phyloP scores from a whole-genome alignment of 2,113 vertebrate genomes.

The Eira barbara region DNA sequence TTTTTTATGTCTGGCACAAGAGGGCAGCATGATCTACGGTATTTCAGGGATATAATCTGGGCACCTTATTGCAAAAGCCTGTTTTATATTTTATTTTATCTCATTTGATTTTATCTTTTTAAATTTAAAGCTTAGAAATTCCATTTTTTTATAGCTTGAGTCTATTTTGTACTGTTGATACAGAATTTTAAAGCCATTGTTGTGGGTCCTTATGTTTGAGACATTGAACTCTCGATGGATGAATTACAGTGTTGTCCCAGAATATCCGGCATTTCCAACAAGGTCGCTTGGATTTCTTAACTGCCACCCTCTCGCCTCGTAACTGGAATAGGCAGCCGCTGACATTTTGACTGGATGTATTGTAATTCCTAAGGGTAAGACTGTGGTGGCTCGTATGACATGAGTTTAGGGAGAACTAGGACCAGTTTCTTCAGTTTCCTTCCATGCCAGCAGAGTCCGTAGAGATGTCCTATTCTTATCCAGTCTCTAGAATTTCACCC shows the following conservation, averaged over 20 bases:
- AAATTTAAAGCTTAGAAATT: slow-evolving; percentile 57
- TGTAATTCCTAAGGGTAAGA: background rate
- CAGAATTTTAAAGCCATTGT: background rate
- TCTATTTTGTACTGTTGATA: background rate
- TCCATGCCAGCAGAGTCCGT: fast-evolving
- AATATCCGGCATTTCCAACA: background rate
- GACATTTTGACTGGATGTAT: background rate
- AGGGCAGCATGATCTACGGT: slow-evolving; percentile 84
- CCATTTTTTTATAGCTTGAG: background rate
- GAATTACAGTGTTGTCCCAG: background rate
- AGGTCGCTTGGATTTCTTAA: background rate
- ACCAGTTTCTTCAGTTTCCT: background rate
- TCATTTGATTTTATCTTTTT: background rate
- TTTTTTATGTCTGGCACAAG: slow-evolving; percentile 76
- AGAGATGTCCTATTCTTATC: background rate
- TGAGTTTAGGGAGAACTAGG: background rate
- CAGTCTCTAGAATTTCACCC: background rate
- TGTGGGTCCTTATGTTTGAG: background rate
- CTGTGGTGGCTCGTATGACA: background rate
- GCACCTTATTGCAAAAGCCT: background rate
- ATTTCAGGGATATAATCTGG: slow-evolving; percentile 12
- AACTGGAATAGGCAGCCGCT: background rate
- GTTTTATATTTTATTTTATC: background rate
- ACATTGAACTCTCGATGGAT: background rate
- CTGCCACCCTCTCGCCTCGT: background rate